Conservation (phyloP, 2,113 vertebrate species). For the Lycocorax pyrrhopterus region DNA sequence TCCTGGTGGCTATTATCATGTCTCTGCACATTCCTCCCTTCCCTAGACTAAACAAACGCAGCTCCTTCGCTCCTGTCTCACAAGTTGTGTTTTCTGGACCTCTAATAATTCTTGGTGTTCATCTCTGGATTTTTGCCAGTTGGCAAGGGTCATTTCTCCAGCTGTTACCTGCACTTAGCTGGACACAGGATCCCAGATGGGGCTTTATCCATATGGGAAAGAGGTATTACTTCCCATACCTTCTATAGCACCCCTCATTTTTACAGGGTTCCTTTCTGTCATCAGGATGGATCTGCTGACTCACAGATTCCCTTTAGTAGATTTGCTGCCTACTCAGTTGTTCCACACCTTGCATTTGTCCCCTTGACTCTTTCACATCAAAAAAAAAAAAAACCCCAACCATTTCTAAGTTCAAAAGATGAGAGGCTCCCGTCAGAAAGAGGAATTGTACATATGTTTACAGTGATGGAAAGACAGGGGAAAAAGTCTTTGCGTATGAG, state of each 20-base stretch:
- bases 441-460: not conserved
- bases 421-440: not conserved
- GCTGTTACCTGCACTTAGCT: not conserved
- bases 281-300: not conserved
- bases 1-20: slow-evolving; percentile 3
- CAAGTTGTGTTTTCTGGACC: not conserved
- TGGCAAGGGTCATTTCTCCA: not conserved
- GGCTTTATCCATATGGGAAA: not conserved
- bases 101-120: not conserved
- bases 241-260: not conserved
- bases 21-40: slow-evolving; percentile 9
- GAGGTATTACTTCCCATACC: not conserved
- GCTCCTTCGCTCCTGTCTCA: not conserved
- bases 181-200: not conserved
- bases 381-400: not conserved
- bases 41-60: slow-evolving; percentile 49
- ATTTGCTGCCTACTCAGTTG: not conserved
- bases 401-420: not conserved
- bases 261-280: not conserved
- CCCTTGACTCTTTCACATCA: not conserved
- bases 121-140: not conserved
- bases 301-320: not conserved
- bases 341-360: not conserved
- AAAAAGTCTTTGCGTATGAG: not conserved
- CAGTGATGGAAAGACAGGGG: not conserved